phyloP scores from a whole-genome alignment of 2,797 vertebrate species.

The Phyllotis vaccarum region DNA sequence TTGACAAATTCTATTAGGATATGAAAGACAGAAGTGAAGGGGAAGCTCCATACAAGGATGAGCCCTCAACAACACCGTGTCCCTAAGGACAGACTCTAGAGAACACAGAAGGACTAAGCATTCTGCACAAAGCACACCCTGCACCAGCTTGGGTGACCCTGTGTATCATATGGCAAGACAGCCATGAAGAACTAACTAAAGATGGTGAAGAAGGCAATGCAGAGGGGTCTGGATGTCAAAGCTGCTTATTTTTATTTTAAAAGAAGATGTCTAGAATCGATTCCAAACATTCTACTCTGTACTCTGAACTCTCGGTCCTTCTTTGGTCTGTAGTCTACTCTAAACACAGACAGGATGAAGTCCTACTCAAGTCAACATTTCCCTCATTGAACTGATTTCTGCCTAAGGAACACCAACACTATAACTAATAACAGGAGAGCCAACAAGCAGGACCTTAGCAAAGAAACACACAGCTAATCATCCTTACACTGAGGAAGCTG shows the following conservation, averaged over 20 bases:
- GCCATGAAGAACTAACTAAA: neutral
- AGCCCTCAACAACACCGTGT: neutral
- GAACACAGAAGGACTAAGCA: neutral
- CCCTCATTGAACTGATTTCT: neutral
- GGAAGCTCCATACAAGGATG: neutral
- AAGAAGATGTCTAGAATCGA: neutral
- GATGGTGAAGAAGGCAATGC: neutral
- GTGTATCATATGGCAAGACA: neutral
- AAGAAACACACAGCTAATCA: neutral
- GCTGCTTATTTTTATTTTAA: conserved; percentile 34
- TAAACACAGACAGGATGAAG: neutral
- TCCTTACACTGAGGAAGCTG: conserved; percentile 37
- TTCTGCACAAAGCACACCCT: neutral
- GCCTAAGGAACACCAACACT: neutral
- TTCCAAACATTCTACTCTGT: neutral
- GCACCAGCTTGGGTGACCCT: neutral
- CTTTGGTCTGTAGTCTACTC: too few species aligned
- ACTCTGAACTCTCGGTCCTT: neutral
- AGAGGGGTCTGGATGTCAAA: neutral
- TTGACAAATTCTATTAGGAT: neutral
- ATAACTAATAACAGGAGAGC: neutral
- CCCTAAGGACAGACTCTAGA: neutral
- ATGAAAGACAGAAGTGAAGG: conserved; percentile 2
- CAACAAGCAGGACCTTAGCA: neutral
- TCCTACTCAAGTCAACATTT: neutral